Percentiles rank a stretch among this genome's conserved stretches.
phyloP scores from a whole-genome alignment of 2,797 vertebrate species.

The Argyrosomus regius region DNA sequence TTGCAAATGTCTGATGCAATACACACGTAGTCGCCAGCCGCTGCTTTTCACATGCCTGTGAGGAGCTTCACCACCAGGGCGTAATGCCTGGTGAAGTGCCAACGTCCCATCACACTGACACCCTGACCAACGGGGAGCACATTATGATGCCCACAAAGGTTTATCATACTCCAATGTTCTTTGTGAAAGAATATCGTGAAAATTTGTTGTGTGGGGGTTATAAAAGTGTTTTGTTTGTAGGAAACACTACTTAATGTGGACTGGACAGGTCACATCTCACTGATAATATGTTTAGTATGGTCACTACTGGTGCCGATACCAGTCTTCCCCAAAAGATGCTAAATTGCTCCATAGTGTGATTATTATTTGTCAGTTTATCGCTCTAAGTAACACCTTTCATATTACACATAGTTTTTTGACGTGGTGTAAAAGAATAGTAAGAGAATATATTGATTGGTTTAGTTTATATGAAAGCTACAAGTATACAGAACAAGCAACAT shows the following conservation, averaged over 20 bases:
- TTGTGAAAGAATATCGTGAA: not conserved
- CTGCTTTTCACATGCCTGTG: constrained; percentile 16
- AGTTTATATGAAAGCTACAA: constrained; percentile 1
- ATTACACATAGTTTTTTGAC: not conserved
- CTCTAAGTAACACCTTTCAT: not conserved
- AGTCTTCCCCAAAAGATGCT: not conserved
- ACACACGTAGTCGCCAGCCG: not conserved
- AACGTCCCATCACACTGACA: constrained; percentile 1
- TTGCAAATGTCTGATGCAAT: constrained; percentile 23
- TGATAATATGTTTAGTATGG: constrained; percentile 3
- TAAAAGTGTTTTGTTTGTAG: not conserved
- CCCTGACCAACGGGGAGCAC: not conserved
- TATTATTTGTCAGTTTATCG: not conserved
- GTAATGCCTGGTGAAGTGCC: not conserved
- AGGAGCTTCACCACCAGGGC: not conserved
- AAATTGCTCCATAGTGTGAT: not conserved
- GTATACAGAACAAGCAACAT: not conserved
- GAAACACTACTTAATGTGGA: not conserved
- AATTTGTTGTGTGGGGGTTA: not conserved
- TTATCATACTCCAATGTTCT: not conserved
- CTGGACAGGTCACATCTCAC: not conserved
- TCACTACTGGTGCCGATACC: not conserved
- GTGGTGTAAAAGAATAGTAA: not conserved
- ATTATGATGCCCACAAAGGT: not conserved
- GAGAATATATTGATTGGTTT: too few species aligned